phyloP scores from a whole-genome alignment of 1,140 invertebrate genomes.

The Nephotettix cincticeps region DNA sequence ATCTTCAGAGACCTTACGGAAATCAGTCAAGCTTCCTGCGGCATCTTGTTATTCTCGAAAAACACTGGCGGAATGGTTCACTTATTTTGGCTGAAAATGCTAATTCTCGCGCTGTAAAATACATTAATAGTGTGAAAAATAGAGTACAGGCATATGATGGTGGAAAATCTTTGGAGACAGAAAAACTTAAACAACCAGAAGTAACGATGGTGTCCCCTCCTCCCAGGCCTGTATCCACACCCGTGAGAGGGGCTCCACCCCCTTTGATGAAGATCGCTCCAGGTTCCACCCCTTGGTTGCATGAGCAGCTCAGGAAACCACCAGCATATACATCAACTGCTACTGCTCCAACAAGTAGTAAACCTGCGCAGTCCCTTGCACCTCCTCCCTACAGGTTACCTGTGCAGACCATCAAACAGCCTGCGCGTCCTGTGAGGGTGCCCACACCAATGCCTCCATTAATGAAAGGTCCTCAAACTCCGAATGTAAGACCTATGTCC shows the following conservation, averaged over 20 bases:
- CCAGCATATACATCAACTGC: neutral
- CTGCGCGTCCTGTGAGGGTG: neutral
- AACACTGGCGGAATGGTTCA: conserved; percentile 71
- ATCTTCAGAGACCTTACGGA: conserved; percentile 78
- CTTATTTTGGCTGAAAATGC: conserved; percentile 69
- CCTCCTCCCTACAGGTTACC: conserved; percentile 9
- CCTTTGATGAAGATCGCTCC: conserved; percentile 20
- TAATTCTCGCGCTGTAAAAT: conserved; percentile 68
- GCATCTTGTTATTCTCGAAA: conserved; percentile 76
- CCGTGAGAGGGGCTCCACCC: neutral
- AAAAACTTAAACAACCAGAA: neutral
- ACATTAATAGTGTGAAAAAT: conserved; percentile 76
- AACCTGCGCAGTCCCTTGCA: neutral
- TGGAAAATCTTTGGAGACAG: neutral
- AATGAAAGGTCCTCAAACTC: neutral
- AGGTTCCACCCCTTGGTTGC: neutral
- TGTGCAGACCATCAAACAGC: neutral
- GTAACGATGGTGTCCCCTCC: neutral
- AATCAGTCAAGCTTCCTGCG: conserved; percentile 80
- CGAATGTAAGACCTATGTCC: neutral
- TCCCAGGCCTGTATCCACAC: conserved; percentile 14
- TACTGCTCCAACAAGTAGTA: neutral
- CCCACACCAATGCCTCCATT: neutral
- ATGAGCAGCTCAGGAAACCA: neutral
- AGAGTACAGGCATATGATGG: conserved; percentile 71